Evolutionary conservation across 2,113 vertebrate genomes (phyloP).

Genomic region (Anguilla rostrata): DNA sequence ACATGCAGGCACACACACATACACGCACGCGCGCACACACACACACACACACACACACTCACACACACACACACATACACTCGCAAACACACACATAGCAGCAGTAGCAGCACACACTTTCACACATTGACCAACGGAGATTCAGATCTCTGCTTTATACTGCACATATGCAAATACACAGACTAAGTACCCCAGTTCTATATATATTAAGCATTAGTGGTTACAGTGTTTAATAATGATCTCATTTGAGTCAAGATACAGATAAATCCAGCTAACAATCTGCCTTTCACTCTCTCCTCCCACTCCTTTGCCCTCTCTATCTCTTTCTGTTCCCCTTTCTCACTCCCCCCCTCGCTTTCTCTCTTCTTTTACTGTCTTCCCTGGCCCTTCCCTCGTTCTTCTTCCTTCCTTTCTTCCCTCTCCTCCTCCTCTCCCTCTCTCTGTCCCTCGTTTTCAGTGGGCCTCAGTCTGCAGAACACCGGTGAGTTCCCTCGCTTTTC

Average conservation of each 20-base stretch:
- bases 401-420: background rate
- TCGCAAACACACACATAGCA: too few species aligned
- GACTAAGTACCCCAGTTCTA: too few species aligned
- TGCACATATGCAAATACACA: too few species aligned
- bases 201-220: too few species aligned
- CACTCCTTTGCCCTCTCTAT: background rate
- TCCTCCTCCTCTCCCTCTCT: background rate
- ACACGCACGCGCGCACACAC: too few species aligned
- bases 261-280: background rate
- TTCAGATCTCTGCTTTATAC: background rate
- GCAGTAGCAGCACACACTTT: background rate
- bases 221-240: background rate
- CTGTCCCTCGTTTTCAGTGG: constrained; percentile 49
- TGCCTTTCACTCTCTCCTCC: background rate
- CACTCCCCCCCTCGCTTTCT: background rate
- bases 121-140: background rate
- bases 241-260: background rate
- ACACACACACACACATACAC: too few species aligned
- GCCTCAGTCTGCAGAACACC: constrained; percentile 71
- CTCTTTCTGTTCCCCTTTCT: background rate
- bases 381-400: background rate
- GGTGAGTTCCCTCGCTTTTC: constrained; percentile 47
- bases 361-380: background rate
- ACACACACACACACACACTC: too few species aligned
- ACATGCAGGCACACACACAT: too few species aligned